Conservation (phyloP, 2,113 vertebrate genomes). For the Tretioscincus oriximinensis region DNA sequence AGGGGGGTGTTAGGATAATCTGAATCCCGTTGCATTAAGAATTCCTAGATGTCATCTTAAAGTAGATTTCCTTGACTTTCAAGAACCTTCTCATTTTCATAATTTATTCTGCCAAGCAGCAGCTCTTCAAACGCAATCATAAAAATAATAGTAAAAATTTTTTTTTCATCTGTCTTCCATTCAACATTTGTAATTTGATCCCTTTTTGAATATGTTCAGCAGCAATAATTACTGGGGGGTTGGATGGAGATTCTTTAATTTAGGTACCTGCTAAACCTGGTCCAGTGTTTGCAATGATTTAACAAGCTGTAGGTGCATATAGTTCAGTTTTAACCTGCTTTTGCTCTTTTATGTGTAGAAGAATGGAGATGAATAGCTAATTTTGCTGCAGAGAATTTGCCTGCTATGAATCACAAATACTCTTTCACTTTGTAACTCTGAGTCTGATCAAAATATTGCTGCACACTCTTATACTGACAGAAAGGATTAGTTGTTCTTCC, state of each 20-base stretch:
- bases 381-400: conserved; percentile 61
- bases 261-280: conserved; percentile 46
- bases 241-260: conserved; percentile 60
- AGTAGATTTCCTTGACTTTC: conserved; percentile 41
- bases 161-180: conserved; percentile 20
- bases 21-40: conserved; percentile 18
- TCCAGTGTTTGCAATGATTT: conserved; percentile 58
- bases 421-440: conserved; percentile 41
- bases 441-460: conserved; percentile 51
- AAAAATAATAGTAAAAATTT: not conserved
- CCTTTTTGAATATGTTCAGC: conserved; percentile 46
- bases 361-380: conserved; percentile 68
- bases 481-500: conserved; percentile 75
- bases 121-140: not conserved
- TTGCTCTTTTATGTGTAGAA: conserved; percentile 65
- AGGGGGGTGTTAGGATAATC: not conserved
- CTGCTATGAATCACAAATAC: conserved; percentile 57
- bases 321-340: conserved; percentile 60
- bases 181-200: conserved; percentile 44
- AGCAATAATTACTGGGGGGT: conserved; percentile 43
- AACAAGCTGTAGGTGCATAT: conserved; percentile 54
- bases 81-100: conserved; percentile 42
- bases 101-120: conserved; percentile 7
- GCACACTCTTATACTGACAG: conserved; percentile 48
- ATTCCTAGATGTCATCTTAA: conserved; percentile 18